These are phyloP conservation scores for Drosophila longiperda DNA, from an alignment of 2,888 invertebrate species.

Conservation along the genomic window DNA sequence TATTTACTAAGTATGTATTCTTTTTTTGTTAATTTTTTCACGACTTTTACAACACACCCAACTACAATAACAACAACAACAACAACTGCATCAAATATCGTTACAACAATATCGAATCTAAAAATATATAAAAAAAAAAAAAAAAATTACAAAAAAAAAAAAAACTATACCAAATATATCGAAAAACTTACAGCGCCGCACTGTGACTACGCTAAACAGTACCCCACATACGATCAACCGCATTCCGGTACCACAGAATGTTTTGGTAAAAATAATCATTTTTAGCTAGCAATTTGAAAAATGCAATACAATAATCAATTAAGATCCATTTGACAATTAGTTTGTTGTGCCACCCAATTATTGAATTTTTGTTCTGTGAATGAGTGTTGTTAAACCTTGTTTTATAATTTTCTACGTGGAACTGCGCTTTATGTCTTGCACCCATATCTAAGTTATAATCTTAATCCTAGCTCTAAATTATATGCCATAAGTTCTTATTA, in stretches of 20 bases:
- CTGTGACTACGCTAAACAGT: slow-evolving; percentile 86
- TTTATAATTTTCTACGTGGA: slow-evolving; percentile 16
- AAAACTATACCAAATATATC: slow-evolving; percentile 56
- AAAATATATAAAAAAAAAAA: slow-evolving; percentile 37
- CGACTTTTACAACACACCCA: slow-evolving; percentile 66
- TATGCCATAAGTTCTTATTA: slow-evolving; percentile 41
- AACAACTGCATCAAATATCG: slow-evolving; percentile 47
- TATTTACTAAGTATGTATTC: slow-evolving; percentile 70
- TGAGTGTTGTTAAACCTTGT: slow-evolving; percentile 25
- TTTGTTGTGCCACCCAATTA: slow-evolving; percentile 52
- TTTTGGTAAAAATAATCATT: slow-evolving; percentile 84
- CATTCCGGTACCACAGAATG: slow-evolving; percentile 86
- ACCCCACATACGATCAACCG: slow-evolving; percentile 86
- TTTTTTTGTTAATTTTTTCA: slow-evolving; percentile 73
- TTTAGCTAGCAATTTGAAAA: slow-evolving; percentile 61
- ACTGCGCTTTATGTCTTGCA: slow-evolving; percentile 49
- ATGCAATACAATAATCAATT: slow-evolving; percentile 29
- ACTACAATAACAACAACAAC: slow-evolving; percentile 52
- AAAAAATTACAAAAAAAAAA: slow-evolving; percentile 34
- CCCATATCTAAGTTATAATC: slow-evolving; percentile 44
- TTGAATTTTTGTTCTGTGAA: slow-evolving; percentile 39
- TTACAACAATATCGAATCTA: slow-evolving; percentile 56
- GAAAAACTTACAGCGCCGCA: slow-evolving; percentile 85
- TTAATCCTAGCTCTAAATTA: slow-evolving; percentile 65
- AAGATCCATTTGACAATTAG: slow-evolving; percentile 40